Evolutionary conservation across 2,797 vertebrate species (phyloP), one percentile per base, ranked within the genome.

Genomic region (Phoxinus dragarum): DNA sequence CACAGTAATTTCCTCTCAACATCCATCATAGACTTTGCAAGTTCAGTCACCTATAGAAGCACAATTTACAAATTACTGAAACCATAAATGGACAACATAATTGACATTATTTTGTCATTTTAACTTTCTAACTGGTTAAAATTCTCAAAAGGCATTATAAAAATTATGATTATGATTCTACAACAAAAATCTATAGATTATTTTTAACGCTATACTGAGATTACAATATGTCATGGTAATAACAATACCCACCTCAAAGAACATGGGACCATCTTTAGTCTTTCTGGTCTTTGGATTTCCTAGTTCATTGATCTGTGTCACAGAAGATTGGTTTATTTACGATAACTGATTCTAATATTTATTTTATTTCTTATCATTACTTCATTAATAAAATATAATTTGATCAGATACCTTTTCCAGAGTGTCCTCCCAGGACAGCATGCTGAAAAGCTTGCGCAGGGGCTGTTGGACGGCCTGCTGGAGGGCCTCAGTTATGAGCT

Each of bases 21-120:
- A 80, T 97, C 96, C 87, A 97, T 87, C 88, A 97, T 88, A 38
- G 84, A 64, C 90, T 95, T 98, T 34, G 96, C 97, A 73, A 90
- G 71, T 86, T 96, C 93, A 34, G 94, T 89, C 75, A 98, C 96
- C 98, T 99, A 72, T 16, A 87, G 34, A 77, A 75, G 42, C 61
- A 66, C 38, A 75, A 44, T 77, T 21, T 0, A 9, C 10, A 80
- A 6, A 75, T 59, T 47, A 31, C 12, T 69, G 23, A 40, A 76
- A 52, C 17, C 6, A 87, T 21, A 42, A 12, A 84, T 16, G 47
- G 14, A 21, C 49, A 64, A 67, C 44, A 68, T n/a, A 1, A 44
- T 23, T 23, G 47, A 8, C 17, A 16, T 27, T 54, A 31, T 49
- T 0, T 27, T 3, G 40, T 3, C 6, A 73, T 73, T 44, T 42